Evolutionary conservation across 2,797 vertebrate species (phyloP), one percentile per base, ranked within the genome.

Genomic region (Tenualosa ilisha): DNA sequence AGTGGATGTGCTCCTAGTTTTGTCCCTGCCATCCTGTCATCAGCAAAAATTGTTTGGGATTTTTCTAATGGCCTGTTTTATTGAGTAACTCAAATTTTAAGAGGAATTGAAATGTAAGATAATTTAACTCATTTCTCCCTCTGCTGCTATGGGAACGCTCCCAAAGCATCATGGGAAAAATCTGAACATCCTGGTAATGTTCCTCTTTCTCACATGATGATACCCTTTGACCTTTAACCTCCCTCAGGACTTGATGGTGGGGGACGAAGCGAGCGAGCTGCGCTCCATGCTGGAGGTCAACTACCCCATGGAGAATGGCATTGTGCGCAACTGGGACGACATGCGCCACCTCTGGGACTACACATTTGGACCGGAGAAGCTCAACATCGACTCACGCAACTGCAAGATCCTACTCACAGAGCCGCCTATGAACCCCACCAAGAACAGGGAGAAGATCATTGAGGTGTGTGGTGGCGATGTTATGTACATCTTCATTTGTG

Each of bases 271-370:
- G 26, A 97, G 97, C 87, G 97, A 97, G 81, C 88, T 97, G 13
- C 96, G 97, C 15, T 97, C 97, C 0, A 97, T 97, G 97, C 93
- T 97, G 90, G 97, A 97, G 92, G 97, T 97, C 81, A 97, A 97
- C 90, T 97, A 97, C 51, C 97, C 97, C 0, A 97, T 97, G 97
- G 97, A 97, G 91, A 97, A 97, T 3, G 97, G 97, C 89, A 97
- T 97, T 0, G 97, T 97, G 22, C 93, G 97, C 54, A 97, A 97
- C 88, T 97, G 97, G 97, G 97, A 97, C 86, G 97, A 97, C 86
- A 97, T 97, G 97, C 97, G 97, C 84, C 97, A 97, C 91, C 94
- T 97, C 86, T 97, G 97, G 97, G 97, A 97, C 91, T 97, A 97
- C 85, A 97, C 97, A 0, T 97, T 97, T 83, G 97, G 97, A 85